These are phyloP conservation scores for Pachyseris speciosa DNA, from an alignment of 64 coral and sea anemone species.

Conservation along the genomic window DNA sequence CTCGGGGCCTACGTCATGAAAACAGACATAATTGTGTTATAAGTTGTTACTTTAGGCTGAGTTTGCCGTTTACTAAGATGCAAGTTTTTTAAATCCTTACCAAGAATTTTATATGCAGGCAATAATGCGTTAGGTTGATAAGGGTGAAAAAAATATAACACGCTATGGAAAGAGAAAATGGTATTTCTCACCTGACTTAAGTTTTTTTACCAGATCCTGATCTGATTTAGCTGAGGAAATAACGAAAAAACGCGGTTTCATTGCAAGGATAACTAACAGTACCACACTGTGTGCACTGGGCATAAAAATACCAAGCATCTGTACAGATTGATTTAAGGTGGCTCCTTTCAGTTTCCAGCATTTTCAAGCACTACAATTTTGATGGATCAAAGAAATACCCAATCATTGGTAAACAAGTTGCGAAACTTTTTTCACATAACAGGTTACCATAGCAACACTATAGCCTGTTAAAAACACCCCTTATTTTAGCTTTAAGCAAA, in stretches of 20 bases:
- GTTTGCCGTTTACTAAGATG: neutral
- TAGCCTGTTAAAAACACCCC: too few species aligned
- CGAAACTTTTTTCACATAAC: too few species aligned
- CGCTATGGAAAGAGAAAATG: neutral
- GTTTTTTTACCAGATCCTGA: slow-evolving; percentile 61
- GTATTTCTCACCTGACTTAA: slow-evolving; percentile 63
- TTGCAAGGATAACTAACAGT: neutral
- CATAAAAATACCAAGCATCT: too few species aligned
- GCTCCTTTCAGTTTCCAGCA: too few species aligned
- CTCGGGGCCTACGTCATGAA: slow-evolving; percentile 75
- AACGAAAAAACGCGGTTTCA: neutral
- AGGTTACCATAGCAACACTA: too few species aligned
- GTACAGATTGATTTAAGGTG: too few species aligned
- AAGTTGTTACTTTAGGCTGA: neutral
- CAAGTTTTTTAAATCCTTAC: neutral
- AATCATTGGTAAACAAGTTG: too few species aligned
- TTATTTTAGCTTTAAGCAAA: too few species aligned
- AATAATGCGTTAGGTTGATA: neutral
- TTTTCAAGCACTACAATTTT: too few species aligned
- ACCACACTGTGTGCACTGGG: too few species aligned
- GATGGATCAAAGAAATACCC: too few species aligned
- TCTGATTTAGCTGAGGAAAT: slow-evolving; percentile 76
- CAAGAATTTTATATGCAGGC: slow-evolving; percentile 12
- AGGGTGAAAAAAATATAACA: neutral
- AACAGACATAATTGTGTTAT: slow-evolving; percentile 49